Conservation (phyloP, 2,888 invertebrate genomes). For the Plutella xylostella region DNA sequence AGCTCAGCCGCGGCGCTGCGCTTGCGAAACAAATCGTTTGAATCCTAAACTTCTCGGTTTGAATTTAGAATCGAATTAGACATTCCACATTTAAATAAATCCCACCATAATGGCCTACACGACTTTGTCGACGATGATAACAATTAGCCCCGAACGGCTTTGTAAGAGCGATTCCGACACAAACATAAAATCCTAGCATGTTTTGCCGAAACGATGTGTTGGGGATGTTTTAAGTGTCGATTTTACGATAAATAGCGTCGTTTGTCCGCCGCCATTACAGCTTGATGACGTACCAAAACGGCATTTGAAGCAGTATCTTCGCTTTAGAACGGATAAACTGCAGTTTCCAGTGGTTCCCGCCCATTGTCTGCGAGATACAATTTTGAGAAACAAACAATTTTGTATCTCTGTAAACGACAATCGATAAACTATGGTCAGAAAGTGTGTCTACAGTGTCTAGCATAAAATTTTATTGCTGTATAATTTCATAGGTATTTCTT, state of each 20-base stretch:
- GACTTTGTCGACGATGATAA: not conserved
- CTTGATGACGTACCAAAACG: slow-evolving; percentile 46
- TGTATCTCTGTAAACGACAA: too few relatives aligned
- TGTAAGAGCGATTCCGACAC: not conserved
- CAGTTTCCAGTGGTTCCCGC: slow-evolving; percentile 30
- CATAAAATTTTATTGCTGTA: too few relatives aligned
- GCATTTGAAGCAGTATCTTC: slow-evolving; percentile 44
- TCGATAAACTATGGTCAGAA: too few relatives aligned
- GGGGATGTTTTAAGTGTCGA: slow-evolving; percentile 52
- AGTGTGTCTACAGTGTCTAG: too few relatives aligned
- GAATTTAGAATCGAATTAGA: too few relatives aligned
- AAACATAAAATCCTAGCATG: slow-evolving; percentile 36
- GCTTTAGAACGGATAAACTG: slow-evolving; percentile 35
- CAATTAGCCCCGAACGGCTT: slow-evolving; percentile 5
- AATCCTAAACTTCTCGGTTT: too few relatives aligned
- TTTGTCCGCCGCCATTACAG: slow-evolving; percentile 50
- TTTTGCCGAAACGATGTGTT: slow-evolving; percentile 47
- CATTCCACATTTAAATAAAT: too few relatives aligned
- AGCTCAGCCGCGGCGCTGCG: too few relatives aligned
- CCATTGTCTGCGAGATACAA: too few relatives aligned
- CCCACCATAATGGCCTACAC: not conserved
- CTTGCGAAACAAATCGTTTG: too few relatives aligned
- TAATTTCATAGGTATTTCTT: too few relatives aligned
- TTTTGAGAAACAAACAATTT: too few relatives aligned
- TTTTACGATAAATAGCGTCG: slow-evolving; percentile 60